Evolutionary conservation across 2,888 invertebrate genomes (phyloP).

Genomic region (Hypselothyrea guttata): DNA sequence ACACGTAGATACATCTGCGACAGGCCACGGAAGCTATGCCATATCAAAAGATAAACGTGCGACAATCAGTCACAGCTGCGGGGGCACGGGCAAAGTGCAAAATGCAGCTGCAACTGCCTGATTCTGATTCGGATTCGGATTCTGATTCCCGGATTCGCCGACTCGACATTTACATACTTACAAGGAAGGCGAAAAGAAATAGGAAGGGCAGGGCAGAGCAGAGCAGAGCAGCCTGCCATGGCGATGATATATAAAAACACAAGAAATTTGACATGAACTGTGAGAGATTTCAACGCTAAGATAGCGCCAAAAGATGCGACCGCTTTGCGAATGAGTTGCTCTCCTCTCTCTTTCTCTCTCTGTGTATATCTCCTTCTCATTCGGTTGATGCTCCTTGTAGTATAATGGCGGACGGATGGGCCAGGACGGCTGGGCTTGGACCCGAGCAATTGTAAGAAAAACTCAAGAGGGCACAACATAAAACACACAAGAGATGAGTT

Average conservation of each 20-base stretch:
- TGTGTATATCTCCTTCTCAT: too few relatives aligned
- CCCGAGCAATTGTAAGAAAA: conserved; percentile 74
- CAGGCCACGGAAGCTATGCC: conserved; percentile 68
- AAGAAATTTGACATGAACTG: conserved; percentile 78
- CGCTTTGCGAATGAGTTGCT: conserved; percentile 57
- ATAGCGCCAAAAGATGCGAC: conserved; percentile 74
- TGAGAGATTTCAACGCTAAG: conserved; percentile 75
- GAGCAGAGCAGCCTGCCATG: conserved; percentile 46
- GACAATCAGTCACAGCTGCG: conserved; percentile 79
- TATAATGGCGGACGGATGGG: conserved; percentile 69
- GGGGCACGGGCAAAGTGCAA: conserved; percentile 41
- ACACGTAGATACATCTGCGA: conserved; percentile 43
- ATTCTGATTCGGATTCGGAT: conserved; percentile 14
- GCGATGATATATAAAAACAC: conserved; percentile 77
- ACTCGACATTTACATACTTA: conserved; percentile 73
- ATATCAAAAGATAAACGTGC: conserved; percentile 76
- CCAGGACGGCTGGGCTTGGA: conserved; percentile 51
- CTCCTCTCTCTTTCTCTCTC: neutral
- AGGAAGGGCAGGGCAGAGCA: conserved; percentile 55
- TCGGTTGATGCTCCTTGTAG: conserved; percentile 62
- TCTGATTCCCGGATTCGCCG: conserved; percentile 21
- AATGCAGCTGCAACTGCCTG: conserved; percentile 55
- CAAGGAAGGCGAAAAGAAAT: conserved; percentile 65
- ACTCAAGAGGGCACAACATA: conserved; percentile 70
- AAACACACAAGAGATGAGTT: conserved; percentile 64